phyloP scores from a whole-genome alignment of 2,888 invertebrate genomes.

The Drosophila pegasa region DNA sequence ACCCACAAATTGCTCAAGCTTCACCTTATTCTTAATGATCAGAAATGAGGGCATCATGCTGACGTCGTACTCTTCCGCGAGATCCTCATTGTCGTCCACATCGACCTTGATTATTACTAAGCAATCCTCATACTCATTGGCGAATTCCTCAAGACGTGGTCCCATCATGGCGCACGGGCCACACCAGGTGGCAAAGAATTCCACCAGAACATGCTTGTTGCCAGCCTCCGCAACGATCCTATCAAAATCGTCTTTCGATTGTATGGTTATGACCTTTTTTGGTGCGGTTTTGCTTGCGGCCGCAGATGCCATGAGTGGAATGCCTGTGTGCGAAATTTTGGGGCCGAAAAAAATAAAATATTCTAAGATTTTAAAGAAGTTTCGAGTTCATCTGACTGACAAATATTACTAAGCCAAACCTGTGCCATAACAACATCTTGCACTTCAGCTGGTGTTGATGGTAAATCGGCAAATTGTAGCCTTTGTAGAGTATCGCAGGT shows the following conservation, averaged over 20 bases:
- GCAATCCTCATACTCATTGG: conserved; percentile 86
- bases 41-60: conserved; percentile 95
- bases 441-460: not conserved
- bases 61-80: conserved; percentile 91
- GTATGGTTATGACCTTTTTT: conserved; percentile 59
- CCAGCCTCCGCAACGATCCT: conserved; percentile 56
- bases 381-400: conserved; percentile 17
- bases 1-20: conserved; percentile 90
- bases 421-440: not conserved
- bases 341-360: conserved; percentile 21
- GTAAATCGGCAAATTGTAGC: not conserved
- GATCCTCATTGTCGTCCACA: conserved; percentile 93
- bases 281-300: conserved; percentile 10
- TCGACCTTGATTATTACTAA: conserved; percentile 88
- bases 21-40: conserved; percentile 90
- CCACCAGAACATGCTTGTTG: conserved; percentile 86
- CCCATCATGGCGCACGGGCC: conserved; percentile 95
- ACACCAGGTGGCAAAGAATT: conserved; percentile 96
- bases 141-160: conserved; percentile 90
- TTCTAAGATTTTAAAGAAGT: not conserved
- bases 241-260: conserved; percentile 59
- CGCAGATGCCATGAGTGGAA: conserved; percentile 47
- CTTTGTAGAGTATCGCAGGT: too few species aligned
- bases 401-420: not conserved
- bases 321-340: conserved; percentile 31